A percentile compares a stretch with the other conserved stretches of the same genome.
Evolutionary conservation across 2,797 vertebrate genomes (phyloP).

Genomic region (Chloroceryle inda): DNA sequence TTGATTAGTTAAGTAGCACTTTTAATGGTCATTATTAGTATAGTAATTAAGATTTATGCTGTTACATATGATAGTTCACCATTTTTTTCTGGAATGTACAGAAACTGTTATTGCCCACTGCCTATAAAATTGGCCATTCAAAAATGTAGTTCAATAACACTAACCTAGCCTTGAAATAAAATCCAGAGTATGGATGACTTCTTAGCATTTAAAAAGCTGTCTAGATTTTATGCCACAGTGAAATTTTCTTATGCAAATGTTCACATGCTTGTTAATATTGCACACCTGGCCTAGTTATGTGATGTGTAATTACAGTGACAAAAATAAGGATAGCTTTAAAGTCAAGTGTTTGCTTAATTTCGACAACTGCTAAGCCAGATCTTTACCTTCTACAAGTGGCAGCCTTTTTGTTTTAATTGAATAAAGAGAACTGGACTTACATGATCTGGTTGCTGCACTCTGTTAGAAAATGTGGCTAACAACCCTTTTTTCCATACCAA

Average conservation of each 20-base stretch:
- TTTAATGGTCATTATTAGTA: neutral
- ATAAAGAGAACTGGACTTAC: neutral
- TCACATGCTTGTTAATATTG: neutral
- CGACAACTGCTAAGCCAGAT: neutral
- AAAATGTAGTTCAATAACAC: neutral
- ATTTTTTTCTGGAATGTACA: neutral
- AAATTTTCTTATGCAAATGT: neutral
- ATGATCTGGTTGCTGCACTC: neutral
- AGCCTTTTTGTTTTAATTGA: neutral
- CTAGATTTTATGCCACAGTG: neutral
- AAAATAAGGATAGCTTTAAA: neutral
- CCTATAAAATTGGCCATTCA: neutral
- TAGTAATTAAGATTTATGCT: neutral
- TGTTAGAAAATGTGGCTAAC: neutral
- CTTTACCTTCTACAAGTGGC: neutral
- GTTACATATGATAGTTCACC: neutral
- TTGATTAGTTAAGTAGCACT: slow-evolving; percentile 1
- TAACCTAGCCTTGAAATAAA: neutral
- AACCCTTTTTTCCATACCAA: neutral
- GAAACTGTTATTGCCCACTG: neutral
- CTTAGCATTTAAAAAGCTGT: neutral
- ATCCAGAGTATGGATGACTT: neutral
- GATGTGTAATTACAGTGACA: neutral
- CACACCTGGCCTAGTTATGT: slow-evolving; percentile 7
- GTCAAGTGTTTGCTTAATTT: neutral